Evolutionary conservation across 2,888 invertebrate genomes (phyloP), one percentile per base, ranked within the genome.

Genomic region (Ceramica pisi): DNA sequence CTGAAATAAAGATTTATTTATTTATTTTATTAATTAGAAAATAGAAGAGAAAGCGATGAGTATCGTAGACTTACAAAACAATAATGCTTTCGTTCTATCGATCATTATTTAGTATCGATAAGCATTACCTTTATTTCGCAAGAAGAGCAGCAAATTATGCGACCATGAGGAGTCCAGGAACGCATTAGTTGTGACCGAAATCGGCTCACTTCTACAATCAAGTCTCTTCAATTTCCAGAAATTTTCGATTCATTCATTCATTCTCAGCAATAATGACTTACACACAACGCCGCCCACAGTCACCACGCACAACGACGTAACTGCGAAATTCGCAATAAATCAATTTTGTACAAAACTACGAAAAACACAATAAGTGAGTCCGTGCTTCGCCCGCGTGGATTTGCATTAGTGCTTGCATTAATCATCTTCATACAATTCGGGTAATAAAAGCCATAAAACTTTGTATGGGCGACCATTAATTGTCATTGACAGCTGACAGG

Each of bases 391-490:
- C 88, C 87, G 89, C 84, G 87, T 88, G 92, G 94, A 95, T 96
- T 96, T 95, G 95, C 95, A 96, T 96, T 95, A 96, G 95, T 91
- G 92, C 92, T 94, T 94, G 89, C 96, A 96, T 95, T 96, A 95
- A 96, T 96, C 96, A 96, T 95, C 90, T 92, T 92, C 90, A 88
- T 89, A 94, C 94, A 94, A 94, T 93, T 86, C 90, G 92, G 87
- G 92, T 89, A 94, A 95, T 94, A 94, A 94, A 93, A 92, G 90
- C 94, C 92, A 94, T 94, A 94, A 94, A 95, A 94, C 93, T 94
- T 92, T 95, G 93, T 94, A 95, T 94, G 89, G 93, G 87, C 88
- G 83, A 92, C 92, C 95, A 95, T 95, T 95, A 95, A 95, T 95
- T 95, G 95, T 96, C 95, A 96, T 95, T 94, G 96, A 94, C 95